These are phyloP conservation scores for Oxyura jamaicensis DNA, from an alignment of 2,113 vertebrate genomes.

Conservation along the genomic window DNA sequence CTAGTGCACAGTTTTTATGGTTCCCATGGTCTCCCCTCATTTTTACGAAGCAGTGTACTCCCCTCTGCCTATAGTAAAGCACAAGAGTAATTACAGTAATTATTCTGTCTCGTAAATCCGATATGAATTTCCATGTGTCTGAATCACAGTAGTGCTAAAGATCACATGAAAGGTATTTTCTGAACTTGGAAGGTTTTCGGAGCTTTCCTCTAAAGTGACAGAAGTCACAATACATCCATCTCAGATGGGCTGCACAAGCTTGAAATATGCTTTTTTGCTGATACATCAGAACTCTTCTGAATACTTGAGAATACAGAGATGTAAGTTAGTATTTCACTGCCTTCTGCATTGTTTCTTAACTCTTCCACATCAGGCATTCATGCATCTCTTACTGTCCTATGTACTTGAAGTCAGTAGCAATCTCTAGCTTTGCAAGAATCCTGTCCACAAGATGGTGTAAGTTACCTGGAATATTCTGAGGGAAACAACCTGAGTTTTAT, in stretches of 20 bases:
- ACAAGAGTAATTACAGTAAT: not conserved
- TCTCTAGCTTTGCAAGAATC: not conserved
- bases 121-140: not conserved
- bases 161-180: not conserved
- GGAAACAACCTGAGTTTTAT: not conserved
- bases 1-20: not conserved
- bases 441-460: not conserved
- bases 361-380: not conserved
- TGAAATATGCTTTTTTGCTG: not conserved
- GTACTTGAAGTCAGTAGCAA: too few species aligned
- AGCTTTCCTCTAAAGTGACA: not conserved
- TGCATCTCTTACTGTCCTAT: not conserved
- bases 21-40: not conserved
- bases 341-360: not conserved
- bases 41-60: not conserved
- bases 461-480: not conserved
- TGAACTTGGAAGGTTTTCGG: not conserved
- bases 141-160: not conserved
- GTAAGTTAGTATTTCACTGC: not conserved
- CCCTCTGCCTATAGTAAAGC: not conserved
- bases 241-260: not conserved
- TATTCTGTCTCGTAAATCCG: not conserved
- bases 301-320: not conserved
- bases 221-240: not conserved
- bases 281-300: not conserved